These are phyloP conservation scores for Scotopteryx bipunctaria DNA, from an alignment of 2,888 invertebrate species.

Conservation along the genomic window DNA sequence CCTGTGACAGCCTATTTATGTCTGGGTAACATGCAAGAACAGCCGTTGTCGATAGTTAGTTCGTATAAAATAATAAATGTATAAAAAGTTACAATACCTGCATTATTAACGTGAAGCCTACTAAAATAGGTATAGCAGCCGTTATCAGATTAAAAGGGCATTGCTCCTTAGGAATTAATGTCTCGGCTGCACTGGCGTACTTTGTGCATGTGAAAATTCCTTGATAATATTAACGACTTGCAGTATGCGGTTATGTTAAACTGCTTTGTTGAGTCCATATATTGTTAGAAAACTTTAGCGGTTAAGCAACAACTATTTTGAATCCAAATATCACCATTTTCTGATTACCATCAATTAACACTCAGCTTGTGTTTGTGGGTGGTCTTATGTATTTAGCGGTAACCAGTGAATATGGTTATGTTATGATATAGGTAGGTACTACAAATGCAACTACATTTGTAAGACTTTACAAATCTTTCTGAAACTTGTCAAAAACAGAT, in stretches of 20 bases:
- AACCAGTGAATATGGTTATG: background rate
- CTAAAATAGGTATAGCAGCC: conserved; percentile 13
- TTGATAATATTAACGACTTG: conserved; percentile 4
- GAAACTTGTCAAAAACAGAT: too few species aligned
- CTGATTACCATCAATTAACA: conserved; percentile 5
- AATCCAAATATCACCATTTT: too few species aligned
- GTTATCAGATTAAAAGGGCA: conserved; percentile 47
- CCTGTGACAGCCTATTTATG: too few species aligned
- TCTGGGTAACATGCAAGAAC: too few species aligned
- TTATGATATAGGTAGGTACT: too few species aligned
- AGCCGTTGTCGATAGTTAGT: too few species aligned
- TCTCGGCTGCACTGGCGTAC: conserved; percentile 5
- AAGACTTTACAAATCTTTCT: too few species aligned
- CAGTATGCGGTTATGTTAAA: too few species aligned
- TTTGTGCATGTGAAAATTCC: conserved; percentile 17
- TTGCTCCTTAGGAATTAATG: conserved; percentile 40
- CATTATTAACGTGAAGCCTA: conserved; percentile 1
- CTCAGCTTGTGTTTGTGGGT: background rate
- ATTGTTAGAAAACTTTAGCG: too few species aligned
- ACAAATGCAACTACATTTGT: too few species aligned
- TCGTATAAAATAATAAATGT: background rate
- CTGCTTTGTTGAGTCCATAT: background rate
- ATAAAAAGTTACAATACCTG: conserved; percentile 2
- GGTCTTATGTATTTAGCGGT: background rate
- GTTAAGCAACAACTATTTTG: too few species aligned